Percentiles rank a stretch among this genome's conserved stretches.
phyloP scores from a whole-genome alignment of 2,888 invertebrate genomes.

The Taphrorychus bicolor region DNA sequence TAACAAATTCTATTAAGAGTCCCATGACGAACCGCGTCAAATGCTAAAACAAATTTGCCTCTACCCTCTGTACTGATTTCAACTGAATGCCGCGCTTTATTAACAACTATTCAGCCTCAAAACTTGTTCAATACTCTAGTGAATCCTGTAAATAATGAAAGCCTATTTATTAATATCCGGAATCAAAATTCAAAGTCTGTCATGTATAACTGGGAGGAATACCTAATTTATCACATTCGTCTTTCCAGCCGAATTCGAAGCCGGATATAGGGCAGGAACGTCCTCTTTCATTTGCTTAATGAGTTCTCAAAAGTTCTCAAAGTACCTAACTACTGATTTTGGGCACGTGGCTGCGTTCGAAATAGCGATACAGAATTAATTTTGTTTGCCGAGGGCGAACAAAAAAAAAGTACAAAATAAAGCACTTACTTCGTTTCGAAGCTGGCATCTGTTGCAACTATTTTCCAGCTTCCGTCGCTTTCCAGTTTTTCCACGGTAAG shows the following conservation, averaged over 20 bases:
- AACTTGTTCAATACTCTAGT: neutral
- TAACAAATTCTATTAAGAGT: too few relatives aligned
- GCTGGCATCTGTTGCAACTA: slow-evolving; percentile 80
- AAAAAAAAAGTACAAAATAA: neutral
- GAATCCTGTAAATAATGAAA: neutral
- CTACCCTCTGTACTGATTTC: neutral
- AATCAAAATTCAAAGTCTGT: neutral
- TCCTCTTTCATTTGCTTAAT: neutral
- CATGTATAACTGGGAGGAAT: neutral
- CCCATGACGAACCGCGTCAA: neutral
- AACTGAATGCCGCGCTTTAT: neutral
- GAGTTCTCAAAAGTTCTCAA: too few relatives aligned
- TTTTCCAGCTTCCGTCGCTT: slow-evolving; percentile 71
- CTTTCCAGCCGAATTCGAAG: neutral
- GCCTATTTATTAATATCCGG: neutral
- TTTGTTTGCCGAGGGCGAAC: too few relatives aligned
- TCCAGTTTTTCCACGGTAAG: slow-evolving; percentile 72
- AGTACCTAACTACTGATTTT: too few relatives aligned
- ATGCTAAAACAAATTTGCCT: neutral
- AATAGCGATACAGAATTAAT: too few relatives aligned
- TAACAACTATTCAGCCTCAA: neutral
- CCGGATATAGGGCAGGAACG: neutral
- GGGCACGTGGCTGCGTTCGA: too few relatives aligned
- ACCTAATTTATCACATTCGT: neutral
- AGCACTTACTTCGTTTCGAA: slow-evolving; percentile 83